Conservation (phyloP, 2,888 invertebrate species). For the Pogonocherus hispidulus region DNA sequence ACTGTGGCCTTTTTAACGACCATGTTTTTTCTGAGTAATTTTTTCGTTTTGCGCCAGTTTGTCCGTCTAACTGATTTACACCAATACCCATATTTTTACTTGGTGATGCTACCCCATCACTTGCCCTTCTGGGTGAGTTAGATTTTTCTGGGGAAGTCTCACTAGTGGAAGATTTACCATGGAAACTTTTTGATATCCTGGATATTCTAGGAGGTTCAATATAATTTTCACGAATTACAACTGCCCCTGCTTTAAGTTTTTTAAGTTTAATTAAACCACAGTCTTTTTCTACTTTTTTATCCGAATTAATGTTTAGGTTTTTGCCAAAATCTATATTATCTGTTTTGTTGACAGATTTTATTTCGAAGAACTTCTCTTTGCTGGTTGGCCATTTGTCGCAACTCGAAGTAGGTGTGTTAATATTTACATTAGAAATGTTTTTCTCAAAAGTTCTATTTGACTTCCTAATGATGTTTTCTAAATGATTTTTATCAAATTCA, state of each 20-base stretch:
- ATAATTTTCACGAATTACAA: conserved; percentile 70
- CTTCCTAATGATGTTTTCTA: conserved; percentile 53
- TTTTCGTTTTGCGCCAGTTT: conserved; percentile 30
- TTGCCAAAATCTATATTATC: conserved; percentile 55
- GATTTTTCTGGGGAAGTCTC: conserved; percentile 55
- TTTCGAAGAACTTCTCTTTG: conserved; percentile 64
- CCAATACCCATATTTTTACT: conserved; percentile 44
- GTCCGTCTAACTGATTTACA: conserved; percentile 10
- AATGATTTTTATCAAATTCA: conserved; percentile 50
- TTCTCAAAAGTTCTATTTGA: conserved; percentile 54
- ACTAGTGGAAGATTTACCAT: conserved; percentile 63
- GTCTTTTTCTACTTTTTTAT: conserved; percentile 55
- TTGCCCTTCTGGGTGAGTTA: conserved; percentile 60
- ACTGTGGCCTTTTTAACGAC: conserved; percentile 52
- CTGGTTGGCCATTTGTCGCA: conserved; percentile 63
- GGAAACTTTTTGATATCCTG: conserved; percentile 69
- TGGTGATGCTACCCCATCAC: conserved; percentile 58
- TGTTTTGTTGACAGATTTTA: conserved; percentile 48
- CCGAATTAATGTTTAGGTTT: conserved; percentile 53
- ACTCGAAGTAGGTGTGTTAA: conserved; percentile 52
- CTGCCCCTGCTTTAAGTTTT: conserved; percentile 64
- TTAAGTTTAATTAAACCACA: conserved; percentile 49
- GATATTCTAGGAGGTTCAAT: conserved; percentile 70
- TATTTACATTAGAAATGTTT: conserved; percentile 51
- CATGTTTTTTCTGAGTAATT: conserved; percentile 27